These are phyloP conservation scores for Colletes collaris DNA, from an alignment of 2,888 invertebrate genomes.

Conservation along the genomic window DNA sequence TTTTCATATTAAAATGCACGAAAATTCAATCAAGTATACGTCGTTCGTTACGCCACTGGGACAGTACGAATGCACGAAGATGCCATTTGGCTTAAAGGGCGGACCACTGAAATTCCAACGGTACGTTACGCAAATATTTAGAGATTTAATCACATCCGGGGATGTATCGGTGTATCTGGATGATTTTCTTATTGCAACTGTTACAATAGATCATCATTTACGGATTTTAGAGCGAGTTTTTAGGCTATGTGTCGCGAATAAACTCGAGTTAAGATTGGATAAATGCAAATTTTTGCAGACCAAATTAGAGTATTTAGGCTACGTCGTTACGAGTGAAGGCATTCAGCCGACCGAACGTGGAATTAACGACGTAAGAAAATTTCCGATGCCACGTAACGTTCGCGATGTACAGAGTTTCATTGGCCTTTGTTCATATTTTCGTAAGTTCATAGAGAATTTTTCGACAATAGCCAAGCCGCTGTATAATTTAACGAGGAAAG, in stretches of 20 bases:
- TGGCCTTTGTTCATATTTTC: not conserved
- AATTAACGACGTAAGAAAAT: not conserved
- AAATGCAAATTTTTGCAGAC: not conserved
- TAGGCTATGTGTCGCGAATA: not conserved
- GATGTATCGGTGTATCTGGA: too few species aligned
- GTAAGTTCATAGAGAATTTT: slow-evolving; percentile 17
- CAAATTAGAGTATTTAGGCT: not conserved
- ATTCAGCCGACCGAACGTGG: not conserved
- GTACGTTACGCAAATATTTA: too few species aligned
- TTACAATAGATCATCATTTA: too few species aligned
- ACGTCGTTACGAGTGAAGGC: not conserved
- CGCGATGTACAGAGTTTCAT: slow-evolving; percentile 1
- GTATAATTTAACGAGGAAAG: not conserved
- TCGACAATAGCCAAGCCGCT: slow-evolving; percentile 12
- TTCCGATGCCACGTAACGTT: not conserved
- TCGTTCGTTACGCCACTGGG: too few species aligned
- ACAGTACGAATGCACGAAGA: too few species aligned
- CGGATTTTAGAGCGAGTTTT: too few species aligned
- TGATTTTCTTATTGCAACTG: too few species aligned
- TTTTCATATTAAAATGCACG: too few species aligned
- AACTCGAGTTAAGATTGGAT: not conserved
- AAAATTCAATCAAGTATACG: too few species aligned
- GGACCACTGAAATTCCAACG: too few species aligned
- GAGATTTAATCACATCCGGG: too few species aligned
- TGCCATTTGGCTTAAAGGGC: too few species aligned